Evolutionary conservation across 2,888 invertebrate genomes (phyloP).

Genomic region (Cepaea hortensis): DNA sequence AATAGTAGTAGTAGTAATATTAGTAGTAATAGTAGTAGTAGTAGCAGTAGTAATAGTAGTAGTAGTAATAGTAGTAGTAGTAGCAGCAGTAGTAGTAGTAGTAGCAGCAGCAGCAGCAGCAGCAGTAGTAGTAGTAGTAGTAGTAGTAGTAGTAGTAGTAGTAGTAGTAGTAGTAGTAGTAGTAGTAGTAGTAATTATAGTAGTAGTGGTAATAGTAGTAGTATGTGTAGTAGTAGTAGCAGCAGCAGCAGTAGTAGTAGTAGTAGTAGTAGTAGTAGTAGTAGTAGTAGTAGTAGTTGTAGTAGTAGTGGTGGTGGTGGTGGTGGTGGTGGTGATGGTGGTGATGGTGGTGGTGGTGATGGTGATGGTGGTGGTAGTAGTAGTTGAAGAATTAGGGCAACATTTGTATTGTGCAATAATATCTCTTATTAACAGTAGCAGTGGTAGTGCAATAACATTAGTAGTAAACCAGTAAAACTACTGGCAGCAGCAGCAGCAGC

Average conservation of each 20-base stretch:
- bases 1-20: too few relatives aligned
- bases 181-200: too few relatives aligned
- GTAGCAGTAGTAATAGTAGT: background rate
- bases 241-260: constrained; percentile 2
- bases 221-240: too few relatives aligned
- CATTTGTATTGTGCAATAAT: too few relatives aligned
- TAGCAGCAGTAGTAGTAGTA: background rate
- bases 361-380: constrained; percentile 3
- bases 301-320: background rate
- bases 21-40: background rate
- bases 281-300: background rate
- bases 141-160: background rate
- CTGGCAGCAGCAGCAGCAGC: background rate
- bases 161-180: background rate
- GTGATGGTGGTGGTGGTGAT: background rate
- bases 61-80: background rate
- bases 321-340: background rate
- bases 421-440: too few relatives aligned
- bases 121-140: too few relatives aligned
- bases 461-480: too few relatives aligned
- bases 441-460: too few relatives aligned
- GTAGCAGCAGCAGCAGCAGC: background rate
- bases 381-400: too few relatives aligned
- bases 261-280: constrained; percentile 4
- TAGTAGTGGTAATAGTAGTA: too few relatives aligned